Conservation (phyloP, 2,797 vertebrate genomes). For the Oryzias dopingdopingensis region DNA sequence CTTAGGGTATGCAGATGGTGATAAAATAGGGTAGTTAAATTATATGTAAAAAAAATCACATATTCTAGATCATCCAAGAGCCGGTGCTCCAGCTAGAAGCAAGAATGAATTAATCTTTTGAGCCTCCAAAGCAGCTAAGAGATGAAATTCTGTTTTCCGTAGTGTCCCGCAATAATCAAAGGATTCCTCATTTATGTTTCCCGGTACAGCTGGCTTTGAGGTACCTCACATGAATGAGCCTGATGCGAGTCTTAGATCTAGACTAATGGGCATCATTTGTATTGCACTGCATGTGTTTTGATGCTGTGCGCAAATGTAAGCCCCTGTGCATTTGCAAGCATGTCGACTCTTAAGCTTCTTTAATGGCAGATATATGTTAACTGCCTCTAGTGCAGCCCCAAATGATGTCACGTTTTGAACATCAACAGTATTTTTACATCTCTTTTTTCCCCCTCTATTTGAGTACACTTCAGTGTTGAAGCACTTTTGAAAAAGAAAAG, state of each 20-base stretch:
- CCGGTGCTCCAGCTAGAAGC: constrained; percentile 28
- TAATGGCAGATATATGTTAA: constrained; percentile 55
- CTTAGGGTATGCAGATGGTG: constrained; percentile 55
- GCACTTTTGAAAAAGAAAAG: no score
- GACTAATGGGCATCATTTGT: constrained; percentile 7
- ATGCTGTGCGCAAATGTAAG: not conserved
- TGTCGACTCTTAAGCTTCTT: constrained; percentile 33
- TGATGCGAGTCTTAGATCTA: constrained; percentile 5
- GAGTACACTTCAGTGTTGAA: no score
- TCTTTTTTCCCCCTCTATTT: not conserved
- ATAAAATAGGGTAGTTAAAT: constrained; percentile 47
- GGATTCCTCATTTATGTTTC: constrained; percentile 12
- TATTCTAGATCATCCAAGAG: constrained; percentile 20
- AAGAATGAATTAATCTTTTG: constrained; percentile 22
- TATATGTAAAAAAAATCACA: constrained; percentile 42
- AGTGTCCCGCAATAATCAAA: constrained; percentile 4
- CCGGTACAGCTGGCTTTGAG: constrained; percentile 4
- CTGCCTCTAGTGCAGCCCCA: constrained; percentile 47
- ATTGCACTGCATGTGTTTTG: constrained; percentile 14
- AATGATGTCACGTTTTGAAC: constrained; percentile 3
- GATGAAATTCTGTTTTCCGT: constrained; percentile 8
- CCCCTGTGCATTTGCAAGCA: constrained; percentile 17
- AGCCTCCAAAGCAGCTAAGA: constrained; percentile 3
- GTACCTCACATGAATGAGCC: constrained; percentile 5
- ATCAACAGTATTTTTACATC: constrained; percentile 13